These are phyloP conservation scores for Siniperca chuatsi DNA, from an alignment of 2,113 vertebrate genomes.

Conservation along the genomic window DNA sequence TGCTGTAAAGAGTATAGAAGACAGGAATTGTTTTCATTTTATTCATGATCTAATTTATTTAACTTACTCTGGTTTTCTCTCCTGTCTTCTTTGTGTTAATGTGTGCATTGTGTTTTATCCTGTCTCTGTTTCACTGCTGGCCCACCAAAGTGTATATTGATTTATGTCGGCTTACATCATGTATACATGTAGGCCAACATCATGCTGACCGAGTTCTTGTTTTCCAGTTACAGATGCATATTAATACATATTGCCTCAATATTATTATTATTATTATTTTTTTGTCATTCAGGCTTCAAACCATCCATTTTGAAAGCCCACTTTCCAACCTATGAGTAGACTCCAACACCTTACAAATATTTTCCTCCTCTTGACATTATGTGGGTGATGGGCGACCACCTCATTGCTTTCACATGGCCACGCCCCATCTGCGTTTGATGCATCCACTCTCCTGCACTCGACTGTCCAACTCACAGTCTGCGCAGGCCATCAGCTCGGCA, in stretches of 20 bases:
- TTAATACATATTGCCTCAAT: not conserved
- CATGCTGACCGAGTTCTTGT: not conserved
- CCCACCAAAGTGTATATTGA: not conserved
- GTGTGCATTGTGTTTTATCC: not conserved
- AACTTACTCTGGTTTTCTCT: not conserved
- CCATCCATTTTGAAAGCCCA: not conserved
- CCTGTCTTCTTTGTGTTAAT: not conserved
- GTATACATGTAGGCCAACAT: too few species aligned
- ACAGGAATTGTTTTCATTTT: not conserved
- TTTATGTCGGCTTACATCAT: not conserved
- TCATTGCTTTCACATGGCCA: conserved; percentile 56
- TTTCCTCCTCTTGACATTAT: conserved; percentile 12
- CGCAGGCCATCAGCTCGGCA: conserved; percentile 67
- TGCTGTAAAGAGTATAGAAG: not conserved
- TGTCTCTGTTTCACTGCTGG: not conserved
- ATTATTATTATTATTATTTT: not conserved
- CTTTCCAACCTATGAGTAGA: not conserved
- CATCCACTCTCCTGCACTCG: conserved; percentile 39
- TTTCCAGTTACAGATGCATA: not conserved
- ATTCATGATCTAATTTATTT: not conserved
- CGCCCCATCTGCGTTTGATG: conserved; percentile 66
- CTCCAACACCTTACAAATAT: not conserved
- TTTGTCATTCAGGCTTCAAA: not conserved
- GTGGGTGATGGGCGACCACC: conserved; percentile 15
- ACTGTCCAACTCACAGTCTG: conserved; percentile 50